These are phyloP conservation scores for Trichopria drosophilae DNA, from an alignment of 2,888 invertebrate genomes.

Conservation along the genomic window DNA sequence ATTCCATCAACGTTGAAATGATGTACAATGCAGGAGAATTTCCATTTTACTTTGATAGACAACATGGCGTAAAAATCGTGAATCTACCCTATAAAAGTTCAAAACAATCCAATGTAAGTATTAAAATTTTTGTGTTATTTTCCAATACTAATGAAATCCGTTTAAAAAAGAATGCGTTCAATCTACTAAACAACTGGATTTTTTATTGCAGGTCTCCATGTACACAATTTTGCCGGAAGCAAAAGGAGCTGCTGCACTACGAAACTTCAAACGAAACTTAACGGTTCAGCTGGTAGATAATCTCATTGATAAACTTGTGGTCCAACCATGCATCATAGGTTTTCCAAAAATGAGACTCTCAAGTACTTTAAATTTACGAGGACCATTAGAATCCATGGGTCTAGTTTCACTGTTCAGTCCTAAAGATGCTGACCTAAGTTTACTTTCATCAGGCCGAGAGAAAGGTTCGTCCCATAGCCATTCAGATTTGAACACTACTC, in stretches of 20 bases:
- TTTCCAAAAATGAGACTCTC: slow-evolving; percentile 76
- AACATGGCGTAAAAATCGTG: slow-evolving; percentile 65
- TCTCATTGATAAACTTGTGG: slow-evolving; percentile 60
- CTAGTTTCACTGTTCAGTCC: slow-evolving; percentile 68
- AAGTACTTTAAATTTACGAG: slow-evolving; percentile 63
- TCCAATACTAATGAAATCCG: no score
- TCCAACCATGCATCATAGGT: slow-evolving; percentile 62
- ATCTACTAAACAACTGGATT: no score
- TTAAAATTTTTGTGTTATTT: no score
- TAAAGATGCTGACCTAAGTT: slow-evolving; percentile 67
- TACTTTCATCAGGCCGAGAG: slow-evolving; percentile 63
- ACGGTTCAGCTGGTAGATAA: slow-evolving; percentile 60
- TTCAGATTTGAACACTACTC: no score
- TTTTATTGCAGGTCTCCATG: slow-evolving; percentile 59
- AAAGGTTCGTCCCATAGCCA: no score
- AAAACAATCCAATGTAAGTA: background rate
- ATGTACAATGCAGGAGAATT: slow-evolving; percentile 70
- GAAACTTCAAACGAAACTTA: slow-evolving; percentile 60
- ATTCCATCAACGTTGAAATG: slow-evolving; percentile 61
- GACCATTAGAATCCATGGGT: slow-evolving; percentile 64
- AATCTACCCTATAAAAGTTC: slow-evolving; percentile 69
- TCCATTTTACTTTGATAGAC: slow-evolving; percentile 62
- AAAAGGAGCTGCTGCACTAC: slow-evolving; percentile 59
- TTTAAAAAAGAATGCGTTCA: no score
- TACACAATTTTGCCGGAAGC: slow-evolving; percentile 68